Evolutionary conservation across 2,888 invertebrate genomes (phyloP).

Genomic region (Digitonthophagus gazella): DNA sequence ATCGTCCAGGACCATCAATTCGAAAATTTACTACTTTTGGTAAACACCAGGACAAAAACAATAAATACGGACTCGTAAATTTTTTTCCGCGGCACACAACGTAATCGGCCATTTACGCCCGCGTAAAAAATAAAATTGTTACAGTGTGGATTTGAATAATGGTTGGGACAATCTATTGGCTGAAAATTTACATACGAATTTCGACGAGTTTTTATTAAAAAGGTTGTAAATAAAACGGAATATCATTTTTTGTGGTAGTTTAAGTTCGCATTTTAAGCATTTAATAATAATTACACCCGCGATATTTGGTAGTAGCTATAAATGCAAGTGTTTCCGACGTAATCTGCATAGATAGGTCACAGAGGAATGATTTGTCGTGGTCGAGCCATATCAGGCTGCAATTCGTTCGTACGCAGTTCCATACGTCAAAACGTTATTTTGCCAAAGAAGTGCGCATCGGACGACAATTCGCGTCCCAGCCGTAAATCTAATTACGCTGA

Average conservation of each 20-base stretch:
- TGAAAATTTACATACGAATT: not conserved
- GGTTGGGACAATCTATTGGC: not conserved
- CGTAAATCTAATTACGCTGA: constrained; percentile 25
- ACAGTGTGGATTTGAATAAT: not conserved
- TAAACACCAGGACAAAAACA: not conserved
- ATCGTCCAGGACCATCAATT: not conserved
- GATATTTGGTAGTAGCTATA: too few species aligned
- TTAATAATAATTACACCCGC: too few species aligned
- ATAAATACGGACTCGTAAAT: not conserved
- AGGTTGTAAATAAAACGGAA: not conserved
- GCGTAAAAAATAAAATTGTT: not conserved
- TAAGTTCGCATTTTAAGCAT: too few species aligned
- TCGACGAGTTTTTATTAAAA: not conserved
- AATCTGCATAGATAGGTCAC: constrained; percentile 1
- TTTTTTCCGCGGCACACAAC: not conserved
- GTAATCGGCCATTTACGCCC: not conserved
- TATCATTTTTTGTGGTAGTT: not conserved
- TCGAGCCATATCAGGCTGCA: not conserved
- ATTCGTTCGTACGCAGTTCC: not conserved
- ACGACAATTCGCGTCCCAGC: constrained; percentile 5
- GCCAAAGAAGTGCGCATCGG: constrained; percentile 12
- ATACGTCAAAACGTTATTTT: constrained; percentile 7
- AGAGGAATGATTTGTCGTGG: not conserved
- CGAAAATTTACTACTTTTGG: not conserved
- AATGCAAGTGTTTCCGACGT: too few species aligned